A percentile compares a stretch with the other conserved stretches of the same genome.
phyloP scores from a whole-genome alignment of 2,888 invertebrate genomes.

The Papilio demoleus region DNA sequence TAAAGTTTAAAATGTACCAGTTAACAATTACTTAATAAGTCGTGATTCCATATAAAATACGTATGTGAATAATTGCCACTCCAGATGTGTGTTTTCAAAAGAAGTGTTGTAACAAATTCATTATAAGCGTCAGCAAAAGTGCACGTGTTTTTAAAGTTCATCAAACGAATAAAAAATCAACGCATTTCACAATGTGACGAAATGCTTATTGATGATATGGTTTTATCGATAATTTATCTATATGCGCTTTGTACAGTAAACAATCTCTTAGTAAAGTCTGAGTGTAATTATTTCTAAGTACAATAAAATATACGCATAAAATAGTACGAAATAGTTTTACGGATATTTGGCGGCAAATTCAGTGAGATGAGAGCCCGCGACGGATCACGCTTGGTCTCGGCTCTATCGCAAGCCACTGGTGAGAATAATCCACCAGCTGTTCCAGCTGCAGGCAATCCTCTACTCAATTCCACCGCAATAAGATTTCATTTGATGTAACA shows the following conservation, averaged over 20 bases:
- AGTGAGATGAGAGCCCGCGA: conserved; percentile 35
- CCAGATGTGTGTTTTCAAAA: background rate
- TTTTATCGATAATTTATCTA: no score
- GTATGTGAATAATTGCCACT: background rate
- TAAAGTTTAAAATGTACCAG: no score
- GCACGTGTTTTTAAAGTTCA: background rate
- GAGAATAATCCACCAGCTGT: conserved; percentile 36
- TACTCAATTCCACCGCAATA: conserved; percentile 29
- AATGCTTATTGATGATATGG: no score
- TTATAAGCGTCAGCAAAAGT: background rate
- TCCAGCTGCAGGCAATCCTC: conserved; percentile 21
- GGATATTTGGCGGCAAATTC: conserved; percentile 37
- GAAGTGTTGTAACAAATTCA: conserved; percentile 13
- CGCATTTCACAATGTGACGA: background rate
- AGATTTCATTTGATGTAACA: conserved; percentile 16
- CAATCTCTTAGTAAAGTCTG: background rate
- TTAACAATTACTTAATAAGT: no score
- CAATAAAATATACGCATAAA: conserved; percentile 26
- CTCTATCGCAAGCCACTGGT: conserved; percentile 39
- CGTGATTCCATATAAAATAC: background rate
- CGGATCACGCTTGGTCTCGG: conserved; percentile 32
- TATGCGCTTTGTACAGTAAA: no score
- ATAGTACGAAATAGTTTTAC: conserved; percentile 18
- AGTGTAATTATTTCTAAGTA: conserved; percentile 12
- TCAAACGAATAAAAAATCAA: background rate